Conservation (phyloP, 2,888 invertebrate species). For the Sminthurides aquaticus region DNA sequence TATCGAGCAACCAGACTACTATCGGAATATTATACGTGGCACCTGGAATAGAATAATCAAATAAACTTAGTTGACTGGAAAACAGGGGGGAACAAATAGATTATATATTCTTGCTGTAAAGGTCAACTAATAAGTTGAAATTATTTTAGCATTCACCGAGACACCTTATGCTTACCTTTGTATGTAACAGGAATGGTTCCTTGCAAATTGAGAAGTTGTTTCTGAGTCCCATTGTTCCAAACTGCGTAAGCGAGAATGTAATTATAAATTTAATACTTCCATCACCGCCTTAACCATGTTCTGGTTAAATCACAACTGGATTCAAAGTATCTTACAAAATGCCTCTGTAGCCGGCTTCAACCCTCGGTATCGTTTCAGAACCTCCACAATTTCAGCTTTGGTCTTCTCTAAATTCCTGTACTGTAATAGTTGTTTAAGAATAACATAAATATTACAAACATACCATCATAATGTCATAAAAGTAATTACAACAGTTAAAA, state of each 20-base stretch:
- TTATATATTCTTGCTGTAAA: no score
- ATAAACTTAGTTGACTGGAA: no score
- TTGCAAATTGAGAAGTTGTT: slow-evolving; percentile 72
- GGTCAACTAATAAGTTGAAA: no score
- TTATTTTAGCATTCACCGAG: no score
- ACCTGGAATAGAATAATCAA: slow-evolving; percentile 50
- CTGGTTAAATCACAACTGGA: neutral
- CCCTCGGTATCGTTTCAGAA: slow-evolving; percentile 59
- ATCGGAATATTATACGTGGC: slow-evolving; percentile 91
- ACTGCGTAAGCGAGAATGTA: slow-evolving; percentile 51
- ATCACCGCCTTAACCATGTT: neutral
- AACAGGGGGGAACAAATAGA: no score
- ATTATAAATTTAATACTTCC: slow-evolving; percentile 1
- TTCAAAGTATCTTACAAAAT: slow-evolving; percentile 55
- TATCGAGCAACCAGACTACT: slow-evolving; percentile 91
- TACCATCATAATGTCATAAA: neutral
- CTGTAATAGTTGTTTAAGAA: no score
- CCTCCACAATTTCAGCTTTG: slow-evolving; percentile 60
- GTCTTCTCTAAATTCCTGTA: slow-evolving; percentile 63
- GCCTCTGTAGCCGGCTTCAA: slow-evolving; percentile 59
- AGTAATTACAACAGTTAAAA: neutral
- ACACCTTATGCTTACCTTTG: no score
- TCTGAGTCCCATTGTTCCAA: slow-evolving; percentile 77
- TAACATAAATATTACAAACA: neutral
- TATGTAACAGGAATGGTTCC: slow-evolving; percentile 90